Evolutionary conservation across 2,888 invertebrate species (phyloP), one percentile per base, ranked within the genome.

Genomic region (Acleris holmiana): DNA sequence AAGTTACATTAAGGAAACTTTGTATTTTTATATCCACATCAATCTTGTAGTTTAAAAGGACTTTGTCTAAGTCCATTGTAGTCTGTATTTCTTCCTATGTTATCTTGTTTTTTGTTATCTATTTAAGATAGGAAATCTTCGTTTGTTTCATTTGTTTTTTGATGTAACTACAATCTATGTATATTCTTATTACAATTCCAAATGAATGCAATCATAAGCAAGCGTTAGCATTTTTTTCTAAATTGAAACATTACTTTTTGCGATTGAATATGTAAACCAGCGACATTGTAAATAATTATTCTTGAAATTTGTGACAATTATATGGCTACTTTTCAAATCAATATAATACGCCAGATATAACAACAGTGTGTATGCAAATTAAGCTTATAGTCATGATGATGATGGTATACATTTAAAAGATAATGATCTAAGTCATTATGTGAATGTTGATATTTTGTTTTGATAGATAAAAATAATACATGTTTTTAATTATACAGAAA

Each of bases 1-100:
- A 65, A 65, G 65, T 65, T 60, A 46, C 59, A 65, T 65, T 65
- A 55, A 60, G 60, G 65, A 60, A 64, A 65, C 65, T 60, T 65
- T 55, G 65, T 65, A 65, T 65, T 65, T 64, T 65, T 65, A 65
- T 59, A 54, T 59, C 49, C 59, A 65, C 65, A 65, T 65, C 54
- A 65, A 65, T 65, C 60, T 65, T 65, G 48, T 60, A 50, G 54
- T 60, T 65, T 54, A 60, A 59, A 56, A 56, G 58, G 53, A 53
- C 57, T 58, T 48, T 21, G 61, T 61, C 61, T 61, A 54, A 64
- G 51, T 64, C 53, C 23, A 58, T 48, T 64, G 53, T 64, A 58
- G 53, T 53, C 53, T n/a, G 47, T 21, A 44, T 35, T 23, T 23
- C 13, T 44, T 49, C 40, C 49, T 49, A 49, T 55, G 4, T 51